A percentile compares a stretch with the other conserved stretches of the same genome.
Conservation (phyloP, 2,888 invertebrate species). For the Melinaea menophilus region DNA sequence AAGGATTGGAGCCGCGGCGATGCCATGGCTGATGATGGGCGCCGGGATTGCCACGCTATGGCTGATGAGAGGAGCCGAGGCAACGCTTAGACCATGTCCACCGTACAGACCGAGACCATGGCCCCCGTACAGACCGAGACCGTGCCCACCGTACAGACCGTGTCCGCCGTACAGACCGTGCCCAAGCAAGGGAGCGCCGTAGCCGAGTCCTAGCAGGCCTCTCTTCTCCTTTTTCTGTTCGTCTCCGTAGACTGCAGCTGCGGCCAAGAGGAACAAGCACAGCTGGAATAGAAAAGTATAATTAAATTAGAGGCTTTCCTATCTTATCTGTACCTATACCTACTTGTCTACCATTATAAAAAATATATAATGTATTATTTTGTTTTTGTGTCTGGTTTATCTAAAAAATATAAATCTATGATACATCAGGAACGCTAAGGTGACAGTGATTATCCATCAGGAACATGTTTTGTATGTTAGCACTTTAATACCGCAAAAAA, state of each 20-base stretch:
- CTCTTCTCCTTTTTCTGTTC: constrained; percentile 73
- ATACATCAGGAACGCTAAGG: too few species aligned
- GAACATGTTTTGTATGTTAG: too few species aligned
- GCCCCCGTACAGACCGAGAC: constrained; percentile 38
- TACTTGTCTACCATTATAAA: too few species aligned
- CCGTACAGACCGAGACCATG: constrained; percentile 40
- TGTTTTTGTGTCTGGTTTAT: too few species aligned
- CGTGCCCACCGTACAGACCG: constrained; percentile 33
- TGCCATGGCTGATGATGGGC: constrained; percentile 39
- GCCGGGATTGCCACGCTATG: constrained; percentile 39
- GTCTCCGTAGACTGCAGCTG: constrained; percentile 52
- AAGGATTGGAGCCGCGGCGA: constrained; percentile 39
- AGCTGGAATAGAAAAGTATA: constrained; percentile 41
- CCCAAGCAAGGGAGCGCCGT: constrained; percentile 42
- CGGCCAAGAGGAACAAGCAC: constrained; percentile 55
- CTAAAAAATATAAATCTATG: too few species aligned
- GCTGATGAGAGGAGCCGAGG: constrained; percentile 37
- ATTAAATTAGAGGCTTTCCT: not conserved
- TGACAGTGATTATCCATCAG: too few species aligned
- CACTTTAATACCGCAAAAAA: too few species aligned
- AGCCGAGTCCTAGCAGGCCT: constrained; percentile 69
- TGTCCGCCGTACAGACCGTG: constrained; percentile 37
- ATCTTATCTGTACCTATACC: too few species aligned
- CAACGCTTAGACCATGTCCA: constrained; percentile 39
- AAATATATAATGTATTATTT: too few species aligned